Evolutionary conservation across 2,888 invertebrate genomes (phyloP).

Genomic region (Tiphia femorata): DNA sequence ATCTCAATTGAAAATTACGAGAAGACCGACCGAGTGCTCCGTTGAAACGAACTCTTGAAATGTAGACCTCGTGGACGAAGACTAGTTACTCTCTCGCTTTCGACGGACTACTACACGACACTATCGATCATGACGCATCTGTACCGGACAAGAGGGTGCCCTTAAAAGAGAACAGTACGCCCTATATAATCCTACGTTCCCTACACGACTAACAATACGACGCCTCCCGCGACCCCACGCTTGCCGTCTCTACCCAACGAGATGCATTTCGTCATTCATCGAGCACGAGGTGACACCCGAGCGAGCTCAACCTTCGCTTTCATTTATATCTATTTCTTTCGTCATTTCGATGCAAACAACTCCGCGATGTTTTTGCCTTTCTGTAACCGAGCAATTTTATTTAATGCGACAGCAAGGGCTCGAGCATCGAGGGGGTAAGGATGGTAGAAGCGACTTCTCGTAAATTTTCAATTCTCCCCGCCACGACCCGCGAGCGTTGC

Average conservation of each 20-base stretch:
- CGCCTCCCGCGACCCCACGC: slow-evolving; percentile 47
- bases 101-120: slow-evolving; percentile 42
- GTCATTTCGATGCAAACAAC: background rate
- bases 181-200: slow-evolving; percentile 57
- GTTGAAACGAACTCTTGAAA: no score
- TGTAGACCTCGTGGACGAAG: no score
- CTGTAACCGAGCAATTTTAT: no score
- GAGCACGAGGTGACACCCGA: slow-evolving; percentile 17
- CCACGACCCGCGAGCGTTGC: background rate
- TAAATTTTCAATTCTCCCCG: background rate
- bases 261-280: slow-evolving; percentile 54
- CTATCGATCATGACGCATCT: slow-evolving; percentile 63
- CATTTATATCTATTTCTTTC: slow-evolving; percentile 15
- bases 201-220: slow-evolving; percentile 59
- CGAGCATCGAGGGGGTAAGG: no score
- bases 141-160: slow-evolving; percentile 49
- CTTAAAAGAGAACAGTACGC: slow-evolving; percentile 43
- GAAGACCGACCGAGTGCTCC: no score
- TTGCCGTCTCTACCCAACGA: no score
- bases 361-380: no score
- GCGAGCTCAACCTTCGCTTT: slow-evolving; percentile 16
- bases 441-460: no score
- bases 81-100: no score
- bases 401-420: no score
- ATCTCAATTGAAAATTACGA: no score